Base-by-base conservation (phyloP, 2,797 vertebrate species). In the Gymnodraco acuticeps region DNA sequence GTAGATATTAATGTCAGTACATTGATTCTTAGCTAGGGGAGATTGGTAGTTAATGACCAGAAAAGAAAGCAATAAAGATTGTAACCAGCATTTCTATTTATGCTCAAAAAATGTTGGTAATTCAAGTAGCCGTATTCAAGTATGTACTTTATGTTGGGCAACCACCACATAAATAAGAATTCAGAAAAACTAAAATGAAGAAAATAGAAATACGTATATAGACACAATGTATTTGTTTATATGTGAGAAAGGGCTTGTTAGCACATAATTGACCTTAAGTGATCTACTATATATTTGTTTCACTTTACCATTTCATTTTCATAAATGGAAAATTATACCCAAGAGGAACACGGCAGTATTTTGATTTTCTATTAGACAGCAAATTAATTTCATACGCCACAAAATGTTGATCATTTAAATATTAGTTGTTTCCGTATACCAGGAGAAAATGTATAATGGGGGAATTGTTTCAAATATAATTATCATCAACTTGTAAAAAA, bases 361-460 rank as follows among this genome's bases (percentile, higher is more conserved):
- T 78, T 46, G 70, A 75, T 86, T 82, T 86, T 81, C 73, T 78
- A 87, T 83, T 89, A 76, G 80, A 82, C 19, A 51, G 63, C 31
- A 75, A 84, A 90, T 90, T 66, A 75, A 86, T 88, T 79, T 84
- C 16, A 79, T 72, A 58, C 3, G 2, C 48, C 4, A 2, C 3
- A 56, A 79, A 84, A 73, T 68, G 58, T 70, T 86, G 68, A 73
- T 83, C 72, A 77, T 81, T 84, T 76, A 82, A 74, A 77, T 43
- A 67, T 73, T 80, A 56, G 56, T 69, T 73, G 2, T 41, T 69
- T 15, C 63, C 60, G 66, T 70, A 76, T 74, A 81, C 73, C 64
- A 73, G 65, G 50, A 80, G 66, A 42, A 75, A 31, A 77, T 77
- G 52, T 50, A 76, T 73, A 68, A 77, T 31, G 51, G 27, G 72